These are phyloP conservation scores for Bombylius major DNA, from an alignment of 2,888 invertebrate species.

Conservation along the genomic window DNA sequence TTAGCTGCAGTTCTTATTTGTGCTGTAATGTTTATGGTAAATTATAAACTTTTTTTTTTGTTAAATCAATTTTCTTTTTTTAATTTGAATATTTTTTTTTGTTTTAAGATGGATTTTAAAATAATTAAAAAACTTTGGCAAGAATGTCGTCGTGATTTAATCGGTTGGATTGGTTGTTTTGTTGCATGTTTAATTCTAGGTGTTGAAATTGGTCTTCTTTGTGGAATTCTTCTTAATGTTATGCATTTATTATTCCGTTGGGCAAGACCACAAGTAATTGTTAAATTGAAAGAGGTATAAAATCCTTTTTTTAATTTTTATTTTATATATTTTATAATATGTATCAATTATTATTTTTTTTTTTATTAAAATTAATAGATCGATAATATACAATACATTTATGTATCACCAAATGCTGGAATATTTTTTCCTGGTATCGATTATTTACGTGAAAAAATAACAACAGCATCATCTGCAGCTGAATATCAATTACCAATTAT, in stretches of 20 bases:
- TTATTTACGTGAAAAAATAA: slow-evolving; percentile 45
- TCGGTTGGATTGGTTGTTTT: slow-evolving; percentile 55
- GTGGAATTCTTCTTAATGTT: slow-evolving; percentile 54
- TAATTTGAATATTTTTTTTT: slow-evolving; percentile 7
- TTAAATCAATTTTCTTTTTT: neutral
- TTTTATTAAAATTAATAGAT: slow-evolving; percentile 27
- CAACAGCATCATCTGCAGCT: slow-evolving; percentile 38
- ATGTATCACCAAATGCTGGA: slow-evolving; percentile 51
- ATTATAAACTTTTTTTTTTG: neutral
- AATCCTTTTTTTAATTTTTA: neutral
- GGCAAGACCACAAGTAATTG: slow-evolving; percentile 45
- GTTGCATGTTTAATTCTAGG: slow-evolving; percentile 52
- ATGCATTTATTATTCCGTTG: slow-evolving; percentile 50
- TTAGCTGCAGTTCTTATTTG: slow-evolving; percentile 79
- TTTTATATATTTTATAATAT: neutral
- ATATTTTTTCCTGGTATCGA: slow-evolving; percentile 61
- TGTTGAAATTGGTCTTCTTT: slow-evolving; percentile 67
- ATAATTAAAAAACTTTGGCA: slow-evolving; percentile 43
- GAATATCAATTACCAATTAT: slow-evolving; percentile 41
- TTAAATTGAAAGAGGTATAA: slow-evolving; percentile 24
- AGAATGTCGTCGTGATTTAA: slow-evolving; percentile 47
- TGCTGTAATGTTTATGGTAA: slow-evolving; percentile 74
- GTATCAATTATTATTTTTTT: neutral
- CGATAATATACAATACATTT: slow-evolving; percentile 40
- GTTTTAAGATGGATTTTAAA: slow-evolving; percentile 41